A percentile compares a stretch with the other conserved stretches of the same genome.
Evolutionary conservation across 1,140 invertebrate species (phyloP).

Genomic region (Drosophila bocki): DNA sequence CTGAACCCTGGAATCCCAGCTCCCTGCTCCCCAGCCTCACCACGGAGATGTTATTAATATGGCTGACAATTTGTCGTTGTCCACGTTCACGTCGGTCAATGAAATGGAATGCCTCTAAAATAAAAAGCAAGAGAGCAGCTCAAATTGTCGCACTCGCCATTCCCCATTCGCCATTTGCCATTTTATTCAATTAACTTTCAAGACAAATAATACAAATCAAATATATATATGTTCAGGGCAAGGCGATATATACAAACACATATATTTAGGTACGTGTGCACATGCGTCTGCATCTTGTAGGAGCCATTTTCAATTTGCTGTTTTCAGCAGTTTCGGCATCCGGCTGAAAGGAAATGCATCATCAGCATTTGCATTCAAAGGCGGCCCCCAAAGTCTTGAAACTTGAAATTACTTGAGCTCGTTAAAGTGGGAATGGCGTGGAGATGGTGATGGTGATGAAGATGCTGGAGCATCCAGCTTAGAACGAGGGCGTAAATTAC

Average conservation of each 20-base stretch:
- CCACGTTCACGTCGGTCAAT: conserved; percentile 33
- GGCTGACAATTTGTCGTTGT: conserved; percentile 79
- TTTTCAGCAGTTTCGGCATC: conserved; percentile 59
- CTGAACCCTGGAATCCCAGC: conserved; percentile 6
- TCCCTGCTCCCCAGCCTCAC: not conserved
- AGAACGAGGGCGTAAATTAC: conserved; percentile 68
- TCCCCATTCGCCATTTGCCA: conserved; percentile 61
- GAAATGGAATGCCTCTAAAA: conserved; percentile 75
- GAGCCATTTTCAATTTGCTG: conserved; percentile 78
- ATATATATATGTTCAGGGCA: conserved; percentile 34
- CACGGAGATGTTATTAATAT: conserved; percentile 78
- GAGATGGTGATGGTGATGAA: conserved; percentile 22
- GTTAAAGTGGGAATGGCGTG: conserved; percentile 42
- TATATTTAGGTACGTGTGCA: conserved; percentile 4
- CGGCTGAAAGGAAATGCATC: conserved; percentile 74
- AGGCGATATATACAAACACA: conserved; percentile 8
- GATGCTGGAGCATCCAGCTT: conserved; percentile 1
- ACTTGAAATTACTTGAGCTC: conserved; percentile 76
- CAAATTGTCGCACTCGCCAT: conserved; percentile 73
- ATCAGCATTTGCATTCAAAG: conserved; percentile 78
- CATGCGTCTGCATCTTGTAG: conserved; percentile 54
- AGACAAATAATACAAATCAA: conserved; percentile 78
- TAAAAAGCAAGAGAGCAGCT: conserved; percentile 71
- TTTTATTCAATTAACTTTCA: conserved; percentile 82
- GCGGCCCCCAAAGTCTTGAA: conserved; percentile 44